Conservation (phyloP, 2,797 vertebrate species). For the Spatula versicolor region DNA sequence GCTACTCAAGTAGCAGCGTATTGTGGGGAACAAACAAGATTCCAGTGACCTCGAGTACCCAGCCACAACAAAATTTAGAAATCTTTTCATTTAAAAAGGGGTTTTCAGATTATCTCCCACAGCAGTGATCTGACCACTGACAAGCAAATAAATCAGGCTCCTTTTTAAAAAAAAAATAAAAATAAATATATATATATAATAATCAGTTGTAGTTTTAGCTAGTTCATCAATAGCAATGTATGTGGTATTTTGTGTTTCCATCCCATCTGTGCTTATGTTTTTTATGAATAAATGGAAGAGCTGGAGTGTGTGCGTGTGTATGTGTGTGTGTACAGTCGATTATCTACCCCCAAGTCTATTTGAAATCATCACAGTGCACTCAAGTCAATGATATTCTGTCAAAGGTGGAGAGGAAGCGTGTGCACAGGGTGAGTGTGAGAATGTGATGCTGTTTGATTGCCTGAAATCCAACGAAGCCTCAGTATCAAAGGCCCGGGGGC, state of each 20-base stretch:
- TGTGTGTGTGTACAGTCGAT: not conserved
- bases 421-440: not conserved
- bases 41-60: not conserved
- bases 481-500: slow-evolving; percentile 51
- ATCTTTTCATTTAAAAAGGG: not conserved
- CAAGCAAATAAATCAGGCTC: not conserved
- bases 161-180: too few relatives aligned
- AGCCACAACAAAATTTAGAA: not conserved
- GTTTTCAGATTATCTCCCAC: not conserved
- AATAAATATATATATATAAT: too few relatives aligned
- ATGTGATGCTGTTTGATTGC: slow-evolving; percentile 38
- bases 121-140: not conserved
- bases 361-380: slow-evolving; percentile 48
- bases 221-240: not conserved
- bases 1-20: not conserved
- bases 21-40: not conserved
- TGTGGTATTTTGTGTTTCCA: not conserved
- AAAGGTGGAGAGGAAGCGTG: slow-evolving; percentile 35
- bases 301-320: not conserved
- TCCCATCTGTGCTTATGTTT: not conserved
- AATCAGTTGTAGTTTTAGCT: not conserved
- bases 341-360: slow-evolving; percentile 43
- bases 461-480: slow-evolving; percentile 60
- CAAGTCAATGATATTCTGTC: slow-evolving; percentile 50
- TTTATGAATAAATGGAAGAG: not conserved